These are phyloP conservation scores for Ceyx melanurus DNA, from an alignment of 2,113 vertebrate species.

Conservation along the genomic window DNA sequence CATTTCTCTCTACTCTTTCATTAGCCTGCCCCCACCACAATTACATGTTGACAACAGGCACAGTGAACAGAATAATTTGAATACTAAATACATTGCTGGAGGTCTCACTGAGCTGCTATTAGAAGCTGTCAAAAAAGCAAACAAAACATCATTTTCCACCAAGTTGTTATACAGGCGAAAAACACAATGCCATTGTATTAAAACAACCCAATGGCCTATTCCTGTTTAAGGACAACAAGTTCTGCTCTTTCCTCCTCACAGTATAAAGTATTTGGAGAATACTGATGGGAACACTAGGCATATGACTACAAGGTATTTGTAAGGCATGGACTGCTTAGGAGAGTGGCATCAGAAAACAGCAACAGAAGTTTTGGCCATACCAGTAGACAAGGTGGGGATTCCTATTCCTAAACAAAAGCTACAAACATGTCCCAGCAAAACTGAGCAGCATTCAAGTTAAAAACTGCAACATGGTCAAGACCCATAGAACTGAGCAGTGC, in stretches of 20 bases:
- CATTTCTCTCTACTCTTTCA: constrained; percentile 12
- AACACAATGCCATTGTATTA: background rate
- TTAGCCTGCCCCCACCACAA: constrained; percentile 36
- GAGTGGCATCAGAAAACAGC: background rate
- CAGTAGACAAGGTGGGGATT: background rate
- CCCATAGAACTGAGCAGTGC: rapidly evolving
- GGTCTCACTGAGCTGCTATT: constrained; percentile 9
- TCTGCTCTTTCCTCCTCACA: background rate
- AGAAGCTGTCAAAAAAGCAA: constrained; percentile 50
- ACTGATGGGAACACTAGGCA: background rate
- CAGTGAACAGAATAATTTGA: constrained; percentile 16
- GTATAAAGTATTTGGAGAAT: background rate
- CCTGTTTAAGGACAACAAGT: background rate
- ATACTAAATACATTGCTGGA: constrained; percentile 36
- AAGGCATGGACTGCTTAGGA: background rate
- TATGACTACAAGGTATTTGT: rapidly evolving
- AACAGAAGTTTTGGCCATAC: background rate
- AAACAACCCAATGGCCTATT: background rate
- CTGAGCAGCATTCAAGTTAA: background rate
- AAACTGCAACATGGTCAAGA: background rate
- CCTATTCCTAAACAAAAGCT: background rate
- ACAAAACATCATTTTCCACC: constrained; percentile 10
- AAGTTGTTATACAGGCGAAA: constrained; percentile 28
- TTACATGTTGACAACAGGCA: background rate
- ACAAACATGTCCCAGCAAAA: background rate